These are phyloP conservation scores for Silurus asotus DNA, from an alignment of 2,113 vertebrate genomes.

Conservation along the genomic window DNA sequence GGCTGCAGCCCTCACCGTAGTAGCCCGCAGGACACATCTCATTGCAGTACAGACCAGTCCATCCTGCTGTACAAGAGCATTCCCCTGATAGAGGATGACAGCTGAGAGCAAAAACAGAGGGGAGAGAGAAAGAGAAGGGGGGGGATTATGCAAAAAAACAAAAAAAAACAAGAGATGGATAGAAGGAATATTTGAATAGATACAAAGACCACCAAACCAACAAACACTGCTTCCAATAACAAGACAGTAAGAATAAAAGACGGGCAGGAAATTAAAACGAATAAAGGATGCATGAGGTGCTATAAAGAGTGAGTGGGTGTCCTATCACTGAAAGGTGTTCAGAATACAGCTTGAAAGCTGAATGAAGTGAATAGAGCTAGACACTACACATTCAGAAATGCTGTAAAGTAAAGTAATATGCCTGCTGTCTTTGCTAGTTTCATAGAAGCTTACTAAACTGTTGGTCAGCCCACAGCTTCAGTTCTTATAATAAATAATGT, in stretches of 20 bases:
- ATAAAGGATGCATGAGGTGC: slow-evolving; percentile 73
- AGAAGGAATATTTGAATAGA: not conserved
- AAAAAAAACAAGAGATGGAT: slow-evolving; percentile 34
- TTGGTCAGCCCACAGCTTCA: slow-evolving; percentile 4
- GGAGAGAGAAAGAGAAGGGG: slow-evolving; percentile 34
- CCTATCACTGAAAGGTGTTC: slow-evolving; percentile 64
- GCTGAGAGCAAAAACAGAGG: slow-evolving; percentile 68
- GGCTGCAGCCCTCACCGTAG: slow-evolving; percentile 84
- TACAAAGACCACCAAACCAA: slow-evolving; percentile 5
- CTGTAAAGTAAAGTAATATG: slow-evolving; percentile 32
- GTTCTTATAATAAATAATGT: not conserved
- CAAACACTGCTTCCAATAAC: not conserved
- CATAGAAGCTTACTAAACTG: not conserved
- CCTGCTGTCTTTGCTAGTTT: slow-evolving; percentile 28
- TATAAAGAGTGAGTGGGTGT: slow-evolving; percentile 69
- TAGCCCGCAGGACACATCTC: slow-evolving; percentile 87
- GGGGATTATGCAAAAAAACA: slow-evolving; percentile 31
- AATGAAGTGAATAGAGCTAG: slow-evolving; percentile 47
- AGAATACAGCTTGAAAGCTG: slow-evolving; percentile 58
- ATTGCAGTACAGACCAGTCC: slow-evolving; percentile 93
- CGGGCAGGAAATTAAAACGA: slow-evolving; percentile 62
- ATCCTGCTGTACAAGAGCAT: slow-evolving; percentile 89
- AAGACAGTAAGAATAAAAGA: slow-evolving; percentile 31
- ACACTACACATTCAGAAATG: slow-evolving; percentile 34
- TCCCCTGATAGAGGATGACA: slow-evolving; percentile 96